Percentiles rank a stretch among this genome's conserved stretches.
Conservation (phyloP, 37 sponge, comb jelly and placozoan genomes). For the Beroe forskalii region DNA sequence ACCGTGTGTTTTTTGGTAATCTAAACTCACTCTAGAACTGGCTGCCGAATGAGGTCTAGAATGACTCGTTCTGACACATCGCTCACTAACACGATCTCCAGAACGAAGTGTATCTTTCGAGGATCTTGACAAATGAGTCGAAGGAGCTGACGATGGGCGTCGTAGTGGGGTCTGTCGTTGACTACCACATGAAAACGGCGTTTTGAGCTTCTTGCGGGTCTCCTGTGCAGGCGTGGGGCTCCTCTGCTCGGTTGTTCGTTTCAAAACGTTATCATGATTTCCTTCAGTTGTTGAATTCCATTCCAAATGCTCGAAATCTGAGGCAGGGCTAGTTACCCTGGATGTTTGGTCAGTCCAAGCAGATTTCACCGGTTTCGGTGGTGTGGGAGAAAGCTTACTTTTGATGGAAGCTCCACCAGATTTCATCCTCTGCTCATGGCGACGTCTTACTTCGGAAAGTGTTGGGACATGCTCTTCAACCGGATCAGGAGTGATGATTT, state of each 20-base stretch:
- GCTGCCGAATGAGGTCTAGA: neutral
- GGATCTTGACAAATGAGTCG: neutral
- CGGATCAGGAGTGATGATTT: neutral
- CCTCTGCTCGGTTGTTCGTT: neutral
- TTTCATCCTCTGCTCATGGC: neutral
- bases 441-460: neutral
- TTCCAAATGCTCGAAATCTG: neutral
- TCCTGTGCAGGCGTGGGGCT: constrained; percentile 20
- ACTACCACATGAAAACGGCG: neutral
- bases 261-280: neutral
- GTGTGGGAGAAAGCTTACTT: neutral
- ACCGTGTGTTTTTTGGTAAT: neutral
- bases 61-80: neutral
- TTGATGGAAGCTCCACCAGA: neutral
- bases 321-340: neutral
- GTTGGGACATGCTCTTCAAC: neutral
- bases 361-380: neutral
- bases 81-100: neutral
- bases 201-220: constrained; percentile 28
- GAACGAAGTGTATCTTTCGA: neutral
- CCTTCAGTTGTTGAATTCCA: neutral
- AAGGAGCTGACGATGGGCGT: constrained; percentile 22
- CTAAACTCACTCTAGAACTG: neutral
- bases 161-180: neutral
- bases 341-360: constrained; percentile 16